phyloP scores from a whole-genome alignment of 2,888 invertebrate species.

The Lithophane socia region DNA sequence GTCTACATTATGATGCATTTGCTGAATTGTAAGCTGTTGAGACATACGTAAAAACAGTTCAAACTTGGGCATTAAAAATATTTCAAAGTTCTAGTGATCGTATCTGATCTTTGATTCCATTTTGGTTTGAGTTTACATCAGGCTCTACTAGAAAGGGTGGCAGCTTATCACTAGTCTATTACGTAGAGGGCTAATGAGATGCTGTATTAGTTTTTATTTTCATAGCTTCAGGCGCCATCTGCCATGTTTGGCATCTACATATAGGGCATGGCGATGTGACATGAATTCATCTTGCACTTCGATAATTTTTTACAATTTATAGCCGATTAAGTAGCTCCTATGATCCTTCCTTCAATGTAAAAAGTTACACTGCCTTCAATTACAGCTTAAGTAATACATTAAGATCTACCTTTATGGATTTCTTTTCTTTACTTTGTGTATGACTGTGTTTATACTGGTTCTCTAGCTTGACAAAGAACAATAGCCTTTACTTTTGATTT shows the following conservation, averaged over 20 bases:
- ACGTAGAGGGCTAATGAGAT: conserved; percentile 41
- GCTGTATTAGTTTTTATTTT: conserved; percentile 44
- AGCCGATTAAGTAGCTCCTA: conserved; percentile 28
- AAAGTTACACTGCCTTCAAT: conserved; percentile 34
- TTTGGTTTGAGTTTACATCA: conserved; percentile 38
- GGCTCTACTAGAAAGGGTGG: conserved; percentile 28
- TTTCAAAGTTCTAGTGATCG: conserved; percentile 45
- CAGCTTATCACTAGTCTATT: conserved; percentile 22
- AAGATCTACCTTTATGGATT: not conserved
- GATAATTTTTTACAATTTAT: conserved; percentile 38
- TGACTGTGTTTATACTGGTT: not conserved
- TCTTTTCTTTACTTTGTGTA: conserved; percentile 1
- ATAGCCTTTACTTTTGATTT: not conserved
- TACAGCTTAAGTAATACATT: conserved; percentile 25
- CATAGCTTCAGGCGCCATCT: conserved; percentile 51
- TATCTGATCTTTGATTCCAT: conserved; percentile 41
- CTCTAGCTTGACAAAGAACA: not conserved
- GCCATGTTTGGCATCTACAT: conserved; percentile 35
- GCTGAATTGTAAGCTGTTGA: conserved; percentile 36
- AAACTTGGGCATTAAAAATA: conserved; percentile 56
- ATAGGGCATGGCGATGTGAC: conserved; percentile 26
- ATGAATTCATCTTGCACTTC: conserved; percentile 38
- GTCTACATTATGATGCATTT: conserved; percentile 50
- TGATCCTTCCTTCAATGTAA: conserved; percentile 7
- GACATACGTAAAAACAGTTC: conserved; percentile 34